phyloP scores from a whole-genome alignment of 2,113 vertebrate species.

The Paraplagusia blochii region DNA sequence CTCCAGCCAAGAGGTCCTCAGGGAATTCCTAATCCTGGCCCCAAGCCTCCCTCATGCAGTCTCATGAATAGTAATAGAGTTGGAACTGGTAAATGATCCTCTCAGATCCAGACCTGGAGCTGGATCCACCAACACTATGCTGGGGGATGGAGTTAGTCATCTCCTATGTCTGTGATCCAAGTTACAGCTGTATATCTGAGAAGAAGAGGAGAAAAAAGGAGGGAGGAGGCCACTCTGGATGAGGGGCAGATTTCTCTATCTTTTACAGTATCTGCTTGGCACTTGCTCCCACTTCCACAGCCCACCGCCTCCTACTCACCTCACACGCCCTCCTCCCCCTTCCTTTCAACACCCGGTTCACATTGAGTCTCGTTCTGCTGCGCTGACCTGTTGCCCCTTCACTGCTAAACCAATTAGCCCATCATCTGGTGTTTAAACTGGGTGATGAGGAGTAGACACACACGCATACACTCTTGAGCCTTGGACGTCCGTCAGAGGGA shows the following conservation, averaged over 20 bases:
- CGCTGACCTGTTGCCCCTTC: constrained; percentile 72
- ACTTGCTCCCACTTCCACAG: no score
- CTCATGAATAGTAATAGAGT: constrained; percentile 81
- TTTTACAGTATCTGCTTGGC: no score
- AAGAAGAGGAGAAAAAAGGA: no score
- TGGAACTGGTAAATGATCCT: constrained; percentile 75
- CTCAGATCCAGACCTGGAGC: constrained; percentile 70
- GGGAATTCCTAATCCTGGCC: constrained; percentile 78
- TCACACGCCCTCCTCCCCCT: no score
- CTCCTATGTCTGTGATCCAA: no score
- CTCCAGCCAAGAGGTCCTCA: constrained; percentile 76
- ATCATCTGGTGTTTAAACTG: constrained; percentile 75
- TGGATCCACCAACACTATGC: constrained; percentile 59
- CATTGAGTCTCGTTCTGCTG: constrained; percentile 76
- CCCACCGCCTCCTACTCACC: no score
- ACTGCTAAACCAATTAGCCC: constrained; percentile 83
- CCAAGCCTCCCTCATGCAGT: constrained; percentile 70
- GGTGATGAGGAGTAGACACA: constrained; percentile 51
- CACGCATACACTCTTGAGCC: constrained; percentile 43
- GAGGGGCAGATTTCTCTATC: no score
- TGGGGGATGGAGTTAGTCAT: constrained; percentile 56
- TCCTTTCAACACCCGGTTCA: constrained; percentile 77
- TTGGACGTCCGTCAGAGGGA: no score
- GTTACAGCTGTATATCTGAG: no score
- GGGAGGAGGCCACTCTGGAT: no score